Conservation (phyloP, 1,140 invertebrate genomes). For the Lasioglossum albipes region DNA sequence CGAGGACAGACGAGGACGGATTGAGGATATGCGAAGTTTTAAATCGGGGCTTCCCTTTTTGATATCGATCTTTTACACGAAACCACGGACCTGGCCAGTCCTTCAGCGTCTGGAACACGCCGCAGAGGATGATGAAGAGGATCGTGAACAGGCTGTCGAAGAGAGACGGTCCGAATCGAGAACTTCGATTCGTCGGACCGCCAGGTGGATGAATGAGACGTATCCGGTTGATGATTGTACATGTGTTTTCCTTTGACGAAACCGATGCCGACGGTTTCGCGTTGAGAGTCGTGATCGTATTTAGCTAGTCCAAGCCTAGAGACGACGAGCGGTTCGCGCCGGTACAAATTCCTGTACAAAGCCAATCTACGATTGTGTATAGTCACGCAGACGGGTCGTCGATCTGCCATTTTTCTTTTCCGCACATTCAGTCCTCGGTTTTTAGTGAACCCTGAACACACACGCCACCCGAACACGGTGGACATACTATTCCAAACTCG, state of each 20-base stretch:
- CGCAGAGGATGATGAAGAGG: too few relatives aligned
- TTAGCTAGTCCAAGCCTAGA: constrained; percentile 74
- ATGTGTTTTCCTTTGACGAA: constrained; percentile 48
- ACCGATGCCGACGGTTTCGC: constrained; percentile 56
- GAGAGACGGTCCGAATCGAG: too few relatives aligned
- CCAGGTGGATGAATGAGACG: constrained; percentile 30
- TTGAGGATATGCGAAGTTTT: constrained; percentile 36
- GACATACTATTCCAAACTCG: not conserved
- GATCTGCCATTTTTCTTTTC: constrained; percentile 2
- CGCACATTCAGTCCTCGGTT: not conserved
- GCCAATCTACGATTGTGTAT: constrained; percentile 15
- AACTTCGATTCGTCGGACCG: too few relatives aligned
- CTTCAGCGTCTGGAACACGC: too few relatives aligned
- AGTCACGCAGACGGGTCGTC: not conserved
- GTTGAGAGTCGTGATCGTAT: constrained; percentile 72
- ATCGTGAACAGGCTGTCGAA: too few relatives aligned
- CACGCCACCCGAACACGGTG: not conserved
- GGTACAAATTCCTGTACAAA: constrained; percentile 30
- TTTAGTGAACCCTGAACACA: not conserved
- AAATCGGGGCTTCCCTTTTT: constrained; percentile 66
- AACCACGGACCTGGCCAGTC: constrained; percentile 3
- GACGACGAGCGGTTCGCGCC: constrained; percentile 24
- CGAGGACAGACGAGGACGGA: constrained; percentile 13
- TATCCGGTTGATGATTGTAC: constrained; percentile 59
- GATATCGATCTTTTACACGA: constrained; percentile 64